Percentiles rank a stretch among this genome's conserved stretches.
These are phyloP conservation scores for Panopea generosa DNA, from an alignment of 2,888 invertebrate species.

Conservation along the genomic window DNA sequence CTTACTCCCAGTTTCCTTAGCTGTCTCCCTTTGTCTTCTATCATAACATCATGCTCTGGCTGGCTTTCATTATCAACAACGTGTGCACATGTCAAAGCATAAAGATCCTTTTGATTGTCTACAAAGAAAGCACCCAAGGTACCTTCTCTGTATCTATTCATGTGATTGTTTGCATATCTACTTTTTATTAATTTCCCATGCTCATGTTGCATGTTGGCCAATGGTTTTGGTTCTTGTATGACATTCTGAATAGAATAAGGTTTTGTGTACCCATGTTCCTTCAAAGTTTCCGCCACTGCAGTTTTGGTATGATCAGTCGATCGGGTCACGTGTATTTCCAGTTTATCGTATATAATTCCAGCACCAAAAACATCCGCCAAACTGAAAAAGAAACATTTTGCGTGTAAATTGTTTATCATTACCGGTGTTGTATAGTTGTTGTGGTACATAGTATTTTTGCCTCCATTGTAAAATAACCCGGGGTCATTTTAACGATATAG, in stretches of 20 bases:
- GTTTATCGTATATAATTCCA: slow-evolving; percentile 25
- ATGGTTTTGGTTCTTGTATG: neutral
- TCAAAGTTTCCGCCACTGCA: neutral
- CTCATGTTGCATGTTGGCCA: slow-evolving; percentile 24
- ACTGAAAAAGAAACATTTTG: slow-evolving; percentile 17
- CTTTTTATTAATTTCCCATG: slow-evolving; percentile 26
- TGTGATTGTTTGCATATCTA: neutral
- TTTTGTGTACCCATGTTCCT: slow-evolving; percentile 6
- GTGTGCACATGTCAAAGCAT: slow-evolving; percentile 46
- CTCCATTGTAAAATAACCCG: too few relatives aligned
- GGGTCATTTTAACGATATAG: too few relatives aligned
- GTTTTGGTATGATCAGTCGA: neutral
- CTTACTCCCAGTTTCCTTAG: slow-evolving; percentile 16
- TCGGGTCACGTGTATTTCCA: slow-evolving; percentile 26
- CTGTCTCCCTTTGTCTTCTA: slow-evolving; percentile 1
- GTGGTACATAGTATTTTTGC: neutral
- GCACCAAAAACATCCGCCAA: slow-evolving; percentile 20
- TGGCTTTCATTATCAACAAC: slow-evolving; percentile 21
- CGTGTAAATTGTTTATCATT: too few relatives aligned
- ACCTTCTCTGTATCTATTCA: slow-evolving; percentile 5
- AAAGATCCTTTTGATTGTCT: slow-evolving; percentile 7
- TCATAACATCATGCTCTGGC: slow-evolving; percentile 15
- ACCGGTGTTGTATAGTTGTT: too few relatives aligned
- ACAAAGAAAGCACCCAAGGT: slow-evolving; percentile 37
- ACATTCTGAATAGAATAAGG: slow-evolving; percentile 26